Evolutionary conservation across 1,140 invertebrate species (phyloP), one percentile per base, ranked within the genome.

Genomic region (Mizuhopecten yessoensis): DNA sequence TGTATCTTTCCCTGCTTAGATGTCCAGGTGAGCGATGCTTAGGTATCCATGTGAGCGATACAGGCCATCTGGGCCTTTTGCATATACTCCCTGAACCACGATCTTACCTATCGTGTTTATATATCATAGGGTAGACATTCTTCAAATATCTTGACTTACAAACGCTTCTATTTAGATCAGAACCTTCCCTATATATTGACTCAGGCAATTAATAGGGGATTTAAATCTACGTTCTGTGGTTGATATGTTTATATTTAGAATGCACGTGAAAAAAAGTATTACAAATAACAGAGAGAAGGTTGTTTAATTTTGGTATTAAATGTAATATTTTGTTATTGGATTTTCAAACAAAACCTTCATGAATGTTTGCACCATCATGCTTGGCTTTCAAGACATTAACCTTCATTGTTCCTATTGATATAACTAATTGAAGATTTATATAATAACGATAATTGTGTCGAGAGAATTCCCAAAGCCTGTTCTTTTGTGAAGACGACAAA

Each of bases 381-480:
- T 75, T 75, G 57, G 57, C 1, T 75, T 29, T 5, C 17, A 75
- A 75, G 0, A 75, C 17, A 75, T 75, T 75, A 29, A 29, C 5
- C n/a, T 75, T n/a, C 5, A 3, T 23, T 9, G 57, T 11, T 20
- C 20, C 7, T 75, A 5, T 75, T 75, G 23, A n/a, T 75, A 29
- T 75, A 75, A n/a, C 57, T 75, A 75, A 75, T 75, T 75, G 57
- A 75, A 75, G 57, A 75, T 75, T n/a, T n/a, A 57, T 57, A 17
- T 57, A 57, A 75, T 75, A n/a, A 5, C 23, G 7, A 75, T 75
- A 75, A 29, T 75, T 29, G 11, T 29, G 23, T 75, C n/a, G 20
- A 75, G 57, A 75, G 57, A 75, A 29, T 75, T 75, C 23, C 23
- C 57, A 75, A 75, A 7, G 23, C 17, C 57, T 29, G 11, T 29